Conservation (phyloP, 2,888 invertebrate species). For the Ochlodes sylvanus region DNA sequence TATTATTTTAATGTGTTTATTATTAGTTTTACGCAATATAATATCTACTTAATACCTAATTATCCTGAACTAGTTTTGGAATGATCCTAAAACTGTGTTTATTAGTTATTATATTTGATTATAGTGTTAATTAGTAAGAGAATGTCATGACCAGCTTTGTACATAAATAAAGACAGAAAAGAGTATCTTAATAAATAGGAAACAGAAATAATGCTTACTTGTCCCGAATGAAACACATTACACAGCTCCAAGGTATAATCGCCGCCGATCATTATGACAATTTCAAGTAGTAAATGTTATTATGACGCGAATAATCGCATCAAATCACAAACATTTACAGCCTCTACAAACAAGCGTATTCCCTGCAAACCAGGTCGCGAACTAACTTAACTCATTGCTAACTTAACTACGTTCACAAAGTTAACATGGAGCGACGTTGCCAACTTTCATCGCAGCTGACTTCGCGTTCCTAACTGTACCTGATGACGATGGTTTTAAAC, state of each 20-base stretch:
- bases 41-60: too few relatives aligned
- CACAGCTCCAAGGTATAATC: slow-evolving; percentile 95
- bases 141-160: neutral
- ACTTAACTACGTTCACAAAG: slow-evolving; percentile 58
- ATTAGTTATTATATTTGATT: too few relatives aligned
- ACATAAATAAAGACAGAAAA: neutral
- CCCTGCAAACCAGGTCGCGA: slow-evolving; percentile 48
- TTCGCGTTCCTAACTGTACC: slow-evolving; percentile 62
- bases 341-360: slow-evolving; percentile 54
- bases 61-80: too few relatives aligned
- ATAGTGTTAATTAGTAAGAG: too few relatives aligned
- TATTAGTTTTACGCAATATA: too few relatives aligned
- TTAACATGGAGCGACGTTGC: slow-evolving; percentile 66
- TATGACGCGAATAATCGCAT: slow-evolving; percentile 48
- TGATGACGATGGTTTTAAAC: slow-evolving; percentile 42
- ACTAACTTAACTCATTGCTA: slow-evolving; percentile 61
- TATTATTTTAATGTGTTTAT: neutral
- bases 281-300: slow-evolving; percentile 43
- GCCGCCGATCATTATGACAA: slow-evolving; percentile 87
- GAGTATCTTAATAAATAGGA: too few relatives aligned
- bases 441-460: slow-evolving; percentile 59
- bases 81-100: too few relatives aligned
- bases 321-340: slow-evolving; percentile 18
- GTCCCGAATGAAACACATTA: slow-evolving; percentile 95
- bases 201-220: slow-evolving; percentile 83